These are phyloP conservation scores for Engystomops pustulosus DNA, from an alignment of 2,113 vertebrate species.

Conservation along the genomic window DNA sequence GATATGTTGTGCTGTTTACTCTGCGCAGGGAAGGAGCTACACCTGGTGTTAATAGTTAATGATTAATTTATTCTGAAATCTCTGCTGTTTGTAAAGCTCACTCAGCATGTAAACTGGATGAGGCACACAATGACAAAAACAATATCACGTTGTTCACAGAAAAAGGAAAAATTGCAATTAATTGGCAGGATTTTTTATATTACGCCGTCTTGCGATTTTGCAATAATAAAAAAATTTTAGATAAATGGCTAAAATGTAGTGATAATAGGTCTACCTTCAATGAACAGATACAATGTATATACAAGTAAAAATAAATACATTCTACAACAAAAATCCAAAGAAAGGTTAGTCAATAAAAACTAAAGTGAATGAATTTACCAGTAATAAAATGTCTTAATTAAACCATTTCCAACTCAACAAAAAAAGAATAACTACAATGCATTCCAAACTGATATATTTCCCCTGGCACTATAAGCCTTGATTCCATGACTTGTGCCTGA, in stretches of 20 bases:
- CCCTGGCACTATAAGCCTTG: neutral
- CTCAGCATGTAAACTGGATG: constrained; percentile 55
- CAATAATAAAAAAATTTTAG: neutral
- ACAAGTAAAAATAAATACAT: neutral
- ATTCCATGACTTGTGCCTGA: neutral
- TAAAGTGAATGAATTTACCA: neutral
- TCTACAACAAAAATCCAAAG: neutral
- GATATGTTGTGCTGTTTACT: constrained; percentile 54
- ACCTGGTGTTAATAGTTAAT: constrained; percentile 56
- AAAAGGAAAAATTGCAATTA: constrained; percentile 29
- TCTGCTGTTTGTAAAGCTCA: constrained; percentile 56
- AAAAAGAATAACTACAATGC: neutral
- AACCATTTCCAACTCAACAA: neutral
- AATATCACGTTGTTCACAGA: constrained; percentile 47
- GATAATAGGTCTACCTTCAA: no score
- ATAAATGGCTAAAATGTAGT: no score
- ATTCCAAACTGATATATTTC: neutral
- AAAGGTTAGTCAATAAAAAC: neutral
- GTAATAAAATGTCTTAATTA: neutral
- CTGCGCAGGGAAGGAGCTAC: constrained; percentile 37
- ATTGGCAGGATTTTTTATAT: constrained; percentile 18
- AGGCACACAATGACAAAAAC: constrained; percentile 47
- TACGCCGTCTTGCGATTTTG: neutral
- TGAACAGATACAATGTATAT: neutral
- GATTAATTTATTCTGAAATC: constrained; percentile 57